Evolutionary conservation across 1,140 invertebrate genomes (phyloP).

Genomic region (Phenacoccus solenopsis): DNA sequence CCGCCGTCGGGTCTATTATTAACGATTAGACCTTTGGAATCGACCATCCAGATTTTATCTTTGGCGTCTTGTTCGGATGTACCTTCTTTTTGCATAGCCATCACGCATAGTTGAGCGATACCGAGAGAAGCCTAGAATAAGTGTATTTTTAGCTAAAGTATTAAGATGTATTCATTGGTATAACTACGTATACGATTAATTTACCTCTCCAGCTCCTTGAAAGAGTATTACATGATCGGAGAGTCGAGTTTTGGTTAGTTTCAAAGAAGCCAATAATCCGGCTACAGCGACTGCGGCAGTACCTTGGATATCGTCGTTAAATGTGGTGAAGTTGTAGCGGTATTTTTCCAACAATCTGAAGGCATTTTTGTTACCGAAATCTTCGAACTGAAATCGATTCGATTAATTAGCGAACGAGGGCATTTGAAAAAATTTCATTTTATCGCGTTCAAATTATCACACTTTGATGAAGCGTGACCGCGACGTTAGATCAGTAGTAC

Average conservation of each 20-base stretch:
- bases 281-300: constrained; percentile 82
- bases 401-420: too few relatives aligned
- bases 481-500: too few relatives aligned
- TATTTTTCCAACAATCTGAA: constrained; percentile 77
- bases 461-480: too few relatives aligned
- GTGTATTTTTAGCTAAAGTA: not conserved
- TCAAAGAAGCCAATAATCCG: constrained; percentile 70
- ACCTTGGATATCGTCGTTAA: constrained; percentile 94
- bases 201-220: constrained; percentile 79
- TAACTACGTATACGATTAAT: not conserved
- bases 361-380: constrained; percentile 86
- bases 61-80: constrained; percentile 53
- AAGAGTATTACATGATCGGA: constrained; percentile 76
- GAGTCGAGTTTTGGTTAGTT: constrained; percentile 60
- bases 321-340: constrained; percentile 72
- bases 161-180: not conserved
- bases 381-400: constrained; percentile 61
- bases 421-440: too few relatives aligned
- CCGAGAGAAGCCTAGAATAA: constrained; percentile 58
- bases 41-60: constrained; percentile 55
- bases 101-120: constrained; percentile 72
- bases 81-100: constrained; percentile 76
- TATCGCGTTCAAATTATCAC: too few relatives aligned
- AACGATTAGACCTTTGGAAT: constrained; percentile 63
- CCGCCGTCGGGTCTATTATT: constrained; percentile 60